Percentiles rank a stretch among this genome's conserved stretches.
phyloP scores from a whole-genome alignment of 2,888 invertebrate genomes.

The Phrixothrix hirtus region DNA sequence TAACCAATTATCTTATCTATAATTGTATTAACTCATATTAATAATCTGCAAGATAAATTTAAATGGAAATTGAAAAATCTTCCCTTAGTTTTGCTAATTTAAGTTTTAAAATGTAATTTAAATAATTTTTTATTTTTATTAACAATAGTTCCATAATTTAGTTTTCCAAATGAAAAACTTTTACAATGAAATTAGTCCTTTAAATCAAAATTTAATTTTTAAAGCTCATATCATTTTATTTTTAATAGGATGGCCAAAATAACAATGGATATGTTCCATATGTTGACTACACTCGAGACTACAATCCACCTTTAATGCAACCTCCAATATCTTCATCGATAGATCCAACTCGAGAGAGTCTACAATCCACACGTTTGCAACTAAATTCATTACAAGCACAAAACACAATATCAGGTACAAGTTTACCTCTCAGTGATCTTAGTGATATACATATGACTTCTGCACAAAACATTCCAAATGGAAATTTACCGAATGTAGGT shows the following conservation, averaged over 20 bases:
- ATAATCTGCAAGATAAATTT: too few relatives aligned
- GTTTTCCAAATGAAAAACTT: too few relatives aligned
- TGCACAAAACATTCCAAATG: constrained; percentile 49
- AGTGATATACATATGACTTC: constrained; percentile 49
- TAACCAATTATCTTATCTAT: too few relatives aligned
- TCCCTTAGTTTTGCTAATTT: too few relatives aligned
- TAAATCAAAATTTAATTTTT: too few relatives aligned
- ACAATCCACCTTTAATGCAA: constrained; percentile 77
- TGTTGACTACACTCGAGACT: constrained; percentile 86
- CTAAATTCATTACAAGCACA: constrained; percentile 53
- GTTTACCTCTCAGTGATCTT: constrained; percentile 50
- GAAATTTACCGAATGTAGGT: constrained; percentile 45
- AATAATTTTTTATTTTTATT: too few relatives aligned
- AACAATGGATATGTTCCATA: constrained; percentile 87
- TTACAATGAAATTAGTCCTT: too few relatives aligned
- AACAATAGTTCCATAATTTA: too few relatives aligned
- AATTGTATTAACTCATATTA: too few relatives aligned
- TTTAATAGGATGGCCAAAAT: constrained; percentile 74
- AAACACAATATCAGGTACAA: constrained; percentile 45
- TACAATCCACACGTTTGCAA: constrained; percentile 56
- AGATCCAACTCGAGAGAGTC: constrained; percentile 49
- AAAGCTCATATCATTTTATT: too few relatives aligned
- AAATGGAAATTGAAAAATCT: too few relatives aligned
- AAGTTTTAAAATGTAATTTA: too few relatives aligned
- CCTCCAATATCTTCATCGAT: constrained; percentile 62